Conservation (phyloP, 2,888 invertebrate genomes). For the Uloborus plumipes region DNA sequence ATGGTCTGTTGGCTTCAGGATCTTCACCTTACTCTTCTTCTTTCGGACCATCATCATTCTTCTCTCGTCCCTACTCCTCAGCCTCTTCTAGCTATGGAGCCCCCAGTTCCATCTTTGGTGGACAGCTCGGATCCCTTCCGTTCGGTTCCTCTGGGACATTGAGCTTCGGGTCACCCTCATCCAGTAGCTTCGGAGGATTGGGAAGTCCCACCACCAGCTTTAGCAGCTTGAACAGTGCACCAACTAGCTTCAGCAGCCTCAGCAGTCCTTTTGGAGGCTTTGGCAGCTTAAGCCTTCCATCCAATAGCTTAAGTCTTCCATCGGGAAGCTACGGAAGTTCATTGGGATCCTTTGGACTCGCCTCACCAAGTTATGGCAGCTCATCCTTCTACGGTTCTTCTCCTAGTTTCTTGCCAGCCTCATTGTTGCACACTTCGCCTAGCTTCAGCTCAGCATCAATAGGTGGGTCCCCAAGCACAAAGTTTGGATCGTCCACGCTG, state of each 20-base stretch:
- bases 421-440: neutral
- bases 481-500: neutral
- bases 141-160: neutral
- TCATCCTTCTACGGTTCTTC: too few species aligned
- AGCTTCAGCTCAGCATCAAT: conserved; percentile 19
- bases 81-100: conserved; percentile 25
- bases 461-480: neutral
- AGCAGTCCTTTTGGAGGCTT: too few species aligned
- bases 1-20: conserved; percentile 10
- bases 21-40: conserved; percentile 26
- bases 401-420: neutral
- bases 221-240: too few species aligned
- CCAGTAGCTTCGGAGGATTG: neutral
- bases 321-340: too few species aligned
- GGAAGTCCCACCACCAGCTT: too few species aligned
- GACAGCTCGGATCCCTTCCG: neutral
- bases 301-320: neutral
- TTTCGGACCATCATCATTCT: conserved; percentile 6
- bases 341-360: too few species aligned
- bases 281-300: neutral
- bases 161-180: neutral
- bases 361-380: too few species aligned
- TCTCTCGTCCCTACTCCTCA: neutral
- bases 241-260: too few species aligned
- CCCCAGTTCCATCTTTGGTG: neutral